Evolutionary conservation across 2,888 invertebrate species (phyloP).

Genomic region (Apeira syringaria): DNA sequence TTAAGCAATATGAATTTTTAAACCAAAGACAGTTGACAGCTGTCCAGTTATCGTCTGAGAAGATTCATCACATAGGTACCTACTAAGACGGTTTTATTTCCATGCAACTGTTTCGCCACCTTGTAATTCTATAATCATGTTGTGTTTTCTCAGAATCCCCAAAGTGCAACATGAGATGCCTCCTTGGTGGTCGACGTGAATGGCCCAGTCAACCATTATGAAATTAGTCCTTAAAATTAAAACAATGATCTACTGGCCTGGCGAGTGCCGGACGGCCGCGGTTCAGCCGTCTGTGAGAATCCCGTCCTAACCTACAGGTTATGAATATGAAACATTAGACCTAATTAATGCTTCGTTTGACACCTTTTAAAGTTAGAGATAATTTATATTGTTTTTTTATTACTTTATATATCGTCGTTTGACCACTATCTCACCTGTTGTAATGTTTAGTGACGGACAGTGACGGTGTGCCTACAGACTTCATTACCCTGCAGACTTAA

Average conservation of each 20-base stretch:
- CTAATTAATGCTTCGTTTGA: not conserved
- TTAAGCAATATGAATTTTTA: no score
- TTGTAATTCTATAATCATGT: constrained; percentile 63
- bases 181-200: constrained; percentile 62
- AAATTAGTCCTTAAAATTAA: constrained; percentile 31
- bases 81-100: constrained; percentile 3
- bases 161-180: constrained; percentile 62
- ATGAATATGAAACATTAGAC: constrained; percentile 8
- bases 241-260: constrained; percentile 31
- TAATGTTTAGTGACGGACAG: no score
- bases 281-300: constrained; percentile 17
- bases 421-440: no score
- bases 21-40: no score
- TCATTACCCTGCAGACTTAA: no score
- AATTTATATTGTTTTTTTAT: no score
- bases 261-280: constrained; percentile 1
- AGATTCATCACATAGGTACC: constrained; percentile 9
- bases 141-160: constrained; percentile 64
- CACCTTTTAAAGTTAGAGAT: not conserved
- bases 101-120: constrained; percentile 55
- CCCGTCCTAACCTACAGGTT: constrained; percentile 8
- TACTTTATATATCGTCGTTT: no score
- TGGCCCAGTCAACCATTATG: constrained; percentile 40
- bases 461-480: no score
- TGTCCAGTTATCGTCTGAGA: constrained; percentile 10